A percentile compares a stretch with the other conserved stretches of the same genome.
These are phyloP conservation scores for Jordanella pulchra DNA, from an alignment of 2,797 vertebrate genomes.

Conservation along the genomic window DNA sequence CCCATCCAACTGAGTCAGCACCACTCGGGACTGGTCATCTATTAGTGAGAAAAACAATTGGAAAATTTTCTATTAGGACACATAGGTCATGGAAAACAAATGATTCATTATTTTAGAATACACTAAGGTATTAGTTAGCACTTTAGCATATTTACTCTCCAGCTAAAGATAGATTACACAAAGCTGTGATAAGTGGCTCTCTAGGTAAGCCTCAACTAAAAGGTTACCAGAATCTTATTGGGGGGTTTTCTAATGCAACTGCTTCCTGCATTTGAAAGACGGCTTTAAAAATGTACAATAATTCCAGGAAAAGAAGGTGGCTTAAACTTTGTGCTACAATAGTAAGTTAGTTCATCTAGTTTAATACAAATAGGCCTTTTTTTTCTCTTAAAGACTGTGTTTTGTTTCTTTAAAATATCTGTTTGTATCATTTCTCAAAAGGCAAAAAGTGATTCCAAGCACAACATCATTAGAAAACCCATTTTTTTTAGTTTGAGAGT, in stretches of 20 bases:
- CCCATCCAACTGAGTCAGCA: slow-evolving; percentile 86
- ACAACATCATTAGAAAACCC: no score
- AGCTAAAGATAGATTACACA: neutral
- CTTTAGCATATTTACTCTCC: neutral
- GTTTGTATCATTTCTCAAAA: neutral
- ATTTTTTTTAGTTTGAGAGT: no score
- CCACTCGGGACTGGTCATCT: slow-evolving; percentile 95
- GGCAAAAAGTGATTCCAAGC: no score
- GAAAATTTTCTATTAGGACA: neutral
- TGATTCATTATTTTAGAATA: neutral
- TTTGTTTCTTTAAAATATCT: neutral
- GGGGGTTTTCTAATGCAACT: neutral
- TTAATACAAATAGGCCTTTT: neutral
- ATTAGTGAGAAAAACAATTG: slow-evolving; percentile 35
- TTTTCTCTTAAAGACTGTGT: no score
- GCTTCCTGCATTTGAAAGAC: neutral
- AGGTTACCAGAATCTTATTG: neutral
- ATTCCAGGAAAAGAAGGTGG: no score
- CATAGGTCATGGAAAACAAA: neutral
- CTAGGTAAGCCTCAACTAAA: neutral
- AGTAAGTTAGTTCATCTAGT: neutral
- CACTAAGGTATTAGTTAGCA: neutral
- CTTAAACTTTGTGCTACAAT: neutral
- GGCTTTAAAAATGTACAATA: neutral
- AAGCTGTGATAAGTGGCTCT: neutral